A percentile compares a stretch with the other conserved stretches of the same genome.
These are phyloP conservation scores for Elgaria multicarinata DNA, from an alignment of 2,113 vertebrate genomes.

Conservation along the genomic window DNA sequence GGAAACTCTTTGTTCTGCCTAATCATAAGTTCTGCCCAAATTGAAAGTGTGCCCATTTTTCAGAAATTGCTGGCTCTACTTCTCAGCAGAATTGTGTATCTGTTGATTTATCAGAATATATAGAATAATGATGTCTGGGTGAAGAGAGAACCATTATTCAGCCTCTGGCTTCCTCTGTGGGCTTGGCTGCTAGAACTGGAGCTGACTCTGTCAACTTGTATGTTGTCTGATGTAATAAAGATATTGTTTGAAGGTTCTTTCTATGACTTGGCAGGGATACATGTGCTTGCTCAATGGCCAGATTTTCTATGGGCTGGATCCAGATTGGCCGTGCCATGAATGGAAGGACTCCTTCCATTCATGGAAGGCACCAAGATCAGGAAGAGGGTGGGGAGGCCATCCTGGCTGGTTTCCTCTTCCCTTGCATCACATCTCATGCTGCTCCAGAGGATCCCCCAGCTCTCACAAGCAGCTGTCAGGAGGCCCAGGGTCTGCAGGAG, in stretches of 20 bases:
- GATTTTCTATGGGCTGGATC: neutral
- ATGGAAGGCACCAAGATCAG: no score
- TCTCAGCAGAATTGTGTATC: neutral
- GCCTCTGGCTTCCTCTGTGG: neutral
- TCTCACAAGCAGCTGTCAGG: no score
- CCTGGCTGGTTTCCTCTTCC: no score
- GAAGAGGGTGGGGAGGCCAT: no score
- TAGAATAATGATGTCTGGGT: neutral
- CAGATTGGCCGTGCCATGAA: no score
- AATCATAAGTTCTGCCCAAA: neutral
- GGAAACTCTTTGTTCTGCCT: neutral
- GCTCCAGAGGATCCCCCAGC: no score
- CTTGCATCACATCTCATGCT: no score
- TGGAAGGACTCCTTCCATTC: no score
- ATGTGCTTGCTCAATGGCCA: neutral
- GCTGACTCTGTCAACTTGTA: neutral
- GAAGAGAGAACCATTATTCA: neutral
- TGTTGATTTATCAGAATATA: neutral
- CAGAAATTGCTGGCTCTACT: neutral
- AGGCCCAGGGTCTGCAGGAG: no score
- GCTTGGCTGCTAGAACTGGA: neutral
- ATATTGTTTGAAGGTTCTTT: neutral
- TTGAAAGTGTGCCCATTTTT: neutral
- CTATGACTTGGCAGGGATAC: neutral
- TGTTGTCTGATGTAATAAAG: neutral